These are phyloP conservation scores for Hydrozoanthus tunicans DNA, from an alignment of 64 coral and sea anemone genomes.

Conservation along the genomic window DNA sequence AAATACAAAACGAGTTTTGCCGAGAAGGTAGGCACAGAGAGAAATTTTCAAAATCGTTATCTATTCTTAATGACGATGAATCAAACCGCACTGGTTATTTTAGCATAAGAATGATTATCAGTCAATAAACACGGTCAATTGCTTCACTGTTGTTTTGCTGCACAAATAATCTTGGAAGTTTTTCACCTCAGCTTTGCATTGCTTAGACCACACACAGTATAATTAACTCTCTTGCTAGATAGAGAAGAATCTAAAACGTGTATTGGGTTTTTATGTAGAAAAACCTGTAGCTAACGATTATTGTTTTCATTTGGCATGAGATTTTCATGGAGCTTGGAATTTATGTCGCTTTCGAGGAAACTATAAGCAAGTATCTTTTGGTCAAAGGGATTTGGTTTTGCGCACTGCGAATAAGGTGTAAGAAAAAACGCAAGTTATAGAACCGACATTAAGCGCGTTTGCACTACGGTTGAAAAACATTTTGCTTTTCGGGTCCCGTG, in stretches of 20 bases:
- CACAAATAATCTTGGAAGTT: neutral
- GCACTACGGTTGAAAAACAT: no score
- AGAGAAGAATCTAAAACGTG: neutral
- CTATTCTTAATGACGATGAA: constrained; percentile 44
- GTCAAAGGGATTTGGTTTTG: neutral
- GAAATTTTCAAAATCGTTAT: constrained; percentile 2
- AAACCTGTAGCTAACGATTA: constrained; percentile 25
- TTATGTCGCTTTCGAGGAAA: constrained; percentile 1
- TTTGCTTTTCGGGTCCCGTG: no score
- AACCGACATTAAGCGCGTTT: no score
- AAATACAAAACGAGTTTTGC: neutral
- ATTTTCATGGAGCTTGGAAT: neutral
- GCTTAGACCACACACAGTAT: neutral
- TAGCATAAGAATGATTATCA: constrained; percentile 21
- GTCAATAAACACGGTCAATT: neutral
- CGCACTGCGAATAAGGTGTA: neutral
- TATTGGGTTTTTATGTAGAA: neutral
- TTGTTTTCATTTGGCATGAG: constrained; percentile 8
- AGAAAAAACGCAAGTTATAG: neutral
- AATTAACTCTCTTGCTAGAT: neutral
- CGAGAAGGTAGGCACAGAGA: neutral
- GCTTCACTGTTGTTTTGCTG: neutral
- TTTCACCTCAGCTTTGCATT: neutral
- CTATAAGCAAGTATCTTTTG: neutral
- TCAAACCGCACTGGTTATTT: constrained; percentile 24